Evolutionary conservation across 2,113 vertebrate species (phyloP), one percentile per base, ranked within the genome.

Genomic region (Patagioenas fasciata): DNA sequence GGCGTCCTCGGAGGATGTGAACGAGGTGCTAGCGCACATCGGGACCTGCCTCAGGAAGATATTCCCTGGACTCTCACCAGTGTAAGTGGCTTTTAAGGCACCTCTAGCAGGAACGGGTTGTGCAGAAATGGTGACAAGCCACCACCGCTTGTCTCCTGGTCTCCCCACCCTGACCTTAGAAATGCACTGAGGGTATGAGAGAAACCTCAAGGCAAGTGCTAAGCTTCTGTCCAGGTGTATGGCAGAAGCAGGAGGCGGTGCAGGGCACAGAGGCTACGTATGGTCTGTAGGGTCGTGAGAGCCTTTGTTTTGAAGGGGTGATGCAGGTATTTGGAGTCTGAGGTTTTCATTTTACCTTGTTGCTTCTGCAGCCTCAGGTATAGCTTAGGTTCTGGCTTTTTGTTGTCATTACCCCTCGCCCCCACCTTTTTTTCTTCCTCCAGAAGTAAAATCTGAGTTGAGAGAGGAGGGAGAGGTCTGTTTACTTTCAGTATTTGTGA

Each of bases 11-110:
- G 99, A 99, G 64, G 99, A 99, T 38, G 99, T 99, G 85, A 98
- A 98, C 4, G 99, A 99, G 15, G 98, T 99, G 89, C 98, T 99
- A 93, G 98, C 98, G 10, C 99, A 99, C 95, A 98, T 99, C 1
- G 99, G 99, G 91, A 98, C 98, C 95, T 99, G 98, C 94, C 97
- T 99, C 80, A 98, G 98, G 91, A 99, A 98, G 98, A 99, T 99
- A 97, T 99, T 99, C 96, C 99, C 99, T 2, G 98, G 99, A 88
- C 93, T 99, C 14, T 98, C 99, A 16, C 99, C 99, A 9, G 95
- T 98, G 99, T 99, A 97, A 98, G 99, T 98, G 71, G 58, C 42
- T 54, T n/a, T 61, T 16, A 42, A 21, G 42, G 23, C 13, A 81
- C 17, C 31, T 67, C 31, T 66, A 47, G 18, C 9, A 1, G 31